Evolutionary conservation across 2,113 vertebrate species (phyloP), one percentile per base, ranked within the genome.

Genomic region (Sclerurus mexicanus): DNA sequence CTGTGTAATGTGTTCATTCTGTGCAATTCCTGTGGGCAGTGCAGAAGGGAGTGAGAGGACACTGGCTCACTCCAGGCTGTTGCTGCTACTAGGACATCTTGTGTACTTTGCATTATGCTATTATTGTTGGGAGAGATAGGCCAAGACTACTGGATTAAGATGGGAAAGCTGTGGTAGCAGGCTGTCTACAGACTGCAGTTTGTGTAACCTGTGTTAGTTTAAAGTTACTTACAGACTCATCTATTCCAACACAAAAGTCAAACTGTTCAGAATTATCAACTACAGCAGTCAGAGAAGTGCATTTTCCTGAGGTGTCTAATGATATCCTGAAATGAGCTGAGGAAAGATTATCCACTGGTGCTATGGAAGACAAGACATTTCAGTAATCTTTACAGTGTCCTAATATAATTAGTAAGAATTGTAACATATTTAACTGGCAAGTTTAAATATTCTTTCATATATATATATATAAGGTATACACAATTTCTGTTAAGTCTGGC

Each of bases 301-400:
- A 27, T 93, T 94, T 94, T 92, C 76, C 31, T 71, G 67, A 95
- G 80, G 47, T 81, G 72, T 93, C 64, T 94, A 93, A 49, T 77
- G 88, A 86, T 39, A 75, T 90, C 44, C 63, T 88, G 24, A 77
- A 44, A 73, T 6, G 16, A 85, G 46, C 63, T 93, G 84, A 79
- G 67, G 74, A 83, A 76, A 42, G 56, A 75, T 86, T 93, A 74
- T 86, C 55, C 44, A 24, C 25, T 94, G 67, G 46, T 86, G 50
- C 76, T 74, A 40, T 44, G 47, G 60, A 81, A 81, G 17, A 93
- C 68, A 39, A 81, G 17, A 93, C 68, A 39, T 81, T 90, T 78
- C 49, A 44, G 66, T 90, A 67, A 82, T 74, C 69, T 92, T 87
- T 59, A 88, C 23, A 28, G 27, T 27, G 3, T 90, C 42, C 40